phyloP scores from a whole-genome alignment of 2,113 vertebrate species.

The Ptilorrhoa leucosticta region DNA sequence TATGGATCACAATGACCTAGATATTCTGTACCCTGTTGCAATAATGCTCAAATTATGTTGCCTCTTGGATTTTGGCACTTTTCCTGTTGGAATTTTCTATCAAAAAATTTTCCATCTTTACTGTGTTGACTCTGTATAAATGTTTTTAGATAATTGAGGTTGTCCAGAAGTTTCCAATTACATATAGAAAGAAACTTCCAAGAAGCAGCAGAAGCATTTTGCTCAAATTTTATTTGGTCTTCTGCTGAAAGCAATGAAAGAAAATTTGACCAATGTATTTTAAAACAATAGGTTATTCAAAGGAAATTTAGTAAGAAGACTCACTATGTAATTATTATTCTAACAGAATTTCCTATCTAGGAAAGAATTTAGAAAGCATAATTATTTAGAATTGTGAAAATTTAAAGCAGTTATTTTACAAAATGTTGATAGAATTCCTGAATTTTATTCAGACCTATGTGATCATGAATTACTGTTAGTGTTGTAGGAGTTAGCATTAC shows the following conservation, averaged over 20 bases:
- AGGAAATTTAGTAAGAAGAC: neutral
- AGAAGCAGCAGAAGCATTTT: neutral
- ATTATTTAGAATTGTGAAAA: neutral
- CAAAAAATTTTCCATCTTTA: neutral
- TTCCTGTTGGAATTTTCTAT: neutral
- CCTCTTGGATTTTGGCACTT: neutral
- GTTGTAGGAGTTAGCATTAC: neutral
- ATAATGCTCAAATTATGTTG: neutral
- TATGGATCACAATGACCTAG: neutral
- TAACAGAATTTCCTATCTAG: neutral
- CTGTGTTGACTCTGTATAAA: neutral
- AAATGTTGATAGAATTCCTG: neutral
- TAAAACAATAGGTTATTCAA: neutral
- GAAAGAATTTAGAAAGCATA: neutral
- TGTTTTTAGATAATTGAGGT: neutral
- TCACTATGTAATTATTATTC: neutral
- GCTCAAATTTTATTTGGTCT: neutral
- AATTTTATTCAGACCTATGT: neutral
- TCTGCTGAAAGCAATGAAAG: neutral
- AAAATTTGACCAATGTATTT: neutral
- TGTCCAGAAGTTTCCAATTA: constrained; percentile 2
- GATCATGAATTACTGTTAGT: neutral
- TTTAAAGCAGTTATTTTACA: neutral
- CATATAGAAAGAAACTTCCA: neutral
- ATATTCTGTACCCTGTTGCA: neutral